Evolutionary conservation across 2,113 vertebrate genomes (phyloP).

Genomic region (Chloropsis cyanopogon): DNA sequence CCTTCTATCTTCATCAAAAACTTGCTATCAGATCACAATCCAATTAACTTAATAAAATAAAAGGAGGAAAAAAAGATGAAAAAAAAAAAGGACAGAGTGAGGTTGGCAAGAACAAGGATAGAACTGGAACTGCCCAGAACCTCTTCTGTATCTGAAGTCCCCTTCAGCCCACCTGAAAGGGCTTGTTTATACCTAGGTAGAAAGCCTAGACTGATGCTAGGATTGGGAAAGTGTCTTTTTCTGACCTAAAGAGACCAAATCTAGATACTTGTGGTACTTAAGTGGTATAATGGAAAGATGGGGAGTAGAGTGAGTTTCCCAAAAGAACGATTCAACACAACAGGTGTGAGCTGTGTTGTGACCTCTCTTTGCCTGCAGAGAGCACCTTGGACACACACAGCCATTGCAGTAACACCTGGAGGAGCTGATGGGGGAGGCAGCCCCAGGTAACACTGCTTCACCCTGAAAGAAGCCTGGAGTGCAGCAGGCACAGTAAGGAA

Average conservation of each 20-base stretch:
- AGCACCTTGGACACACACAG: background rate
- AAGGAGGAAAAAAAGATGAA: background rate
- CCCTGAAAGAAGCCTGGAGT: background rate
- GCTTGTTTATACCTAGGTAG: background rate
- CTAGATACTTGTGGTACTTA: background rate
- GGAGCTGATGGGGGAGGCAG: background rate
- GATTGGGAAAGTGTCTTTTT: background rate
- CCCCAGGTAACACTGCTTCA: background rate
- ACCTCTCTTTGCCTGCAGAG: background rate
- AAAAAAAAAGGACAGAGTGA: no score
- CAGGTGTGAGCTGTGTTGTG: background rate
- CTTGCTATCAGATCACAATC: background rate
- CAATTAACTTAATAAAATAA: background rate
- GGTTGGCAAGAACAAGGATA: fast-evolving
- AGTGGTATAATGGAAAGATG: background rate
- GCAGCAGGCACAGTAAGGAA: background rate
- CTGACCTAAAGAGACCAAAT: background rate
- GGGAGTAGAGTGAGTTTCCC: background rate
- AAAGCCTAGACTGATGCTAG: background rate
- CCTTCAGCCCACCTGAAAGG: background rate
- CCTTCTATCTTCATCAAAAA: background rate
- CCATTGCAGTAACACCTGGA: background rate
- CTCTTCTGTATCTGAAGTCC: background rate
- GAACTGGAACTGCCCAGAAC: background rate
- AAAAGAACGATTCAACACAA: fast-evolving